Evolutionary conservation across 2,888 invertebrate species (phyloP), one percentile per base, ranked within the genome.

Genomic region (Caenorhabditis imperialis): DNA sequence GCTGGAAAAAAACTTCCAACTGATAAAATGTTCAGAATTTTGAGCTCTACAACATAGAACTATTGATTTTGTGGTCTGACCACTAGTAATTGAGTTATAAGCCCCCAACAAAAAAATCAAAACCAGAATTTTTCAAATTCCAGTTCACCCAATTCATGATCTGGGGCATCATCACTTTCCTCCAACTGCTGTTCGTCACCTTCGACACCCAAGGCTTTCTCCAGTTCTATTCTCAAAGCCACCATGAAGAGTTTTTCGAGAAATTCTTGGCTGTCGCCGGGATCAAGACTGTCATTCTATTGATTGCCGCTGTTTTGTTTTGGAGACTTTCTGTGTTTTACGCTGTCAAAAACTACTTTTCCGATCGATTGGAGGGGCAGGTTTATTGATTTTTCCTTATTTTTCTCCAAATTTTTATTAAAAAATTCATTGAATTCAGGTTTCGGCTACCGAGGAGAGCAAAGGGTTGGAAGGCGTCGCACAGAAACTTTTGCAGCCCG

Each of bases 151-250:
- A 79, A 62, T 78, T 77, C 47, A 23, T 75, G 22, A 16, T 77
- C 33, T 81, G 79, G 79, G 58, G 60, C 37, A 22, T 75, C 18
- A 35, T 81, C 0, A 69, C 77, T 18, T 48, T 75, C 14, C 20
- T 78, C 30, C 76, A 76, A 25, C 60, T 81, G 8, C 38, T 76
- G 23, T 45, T 81, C 20, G 78, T 71, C 10, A 67, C 78, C 40
- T 78, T 79, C 72, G 74, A 75, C 63, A 78, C 75, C 14, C 60
- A 76, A 20, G 57, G 69, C 20, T 81, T 79, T 42, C 65, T 81
- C 18, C 53, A 67, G 14, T 57, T 79, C 22, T 81, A 79, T 54
- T 78, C 78, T 20, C 81, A 81, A 73, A 72, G 77, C 20, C 77
- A 75, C 51, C 79, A 79, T 42, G 79, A 79, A 35, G 79, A 75